Percentiles rank a stretch among this genome's conserved stretches.
phyloP scores from a whole-genome alignment of 2,888 invertebrate species.

The Imbricaverruca yamaguchii region DNA sequence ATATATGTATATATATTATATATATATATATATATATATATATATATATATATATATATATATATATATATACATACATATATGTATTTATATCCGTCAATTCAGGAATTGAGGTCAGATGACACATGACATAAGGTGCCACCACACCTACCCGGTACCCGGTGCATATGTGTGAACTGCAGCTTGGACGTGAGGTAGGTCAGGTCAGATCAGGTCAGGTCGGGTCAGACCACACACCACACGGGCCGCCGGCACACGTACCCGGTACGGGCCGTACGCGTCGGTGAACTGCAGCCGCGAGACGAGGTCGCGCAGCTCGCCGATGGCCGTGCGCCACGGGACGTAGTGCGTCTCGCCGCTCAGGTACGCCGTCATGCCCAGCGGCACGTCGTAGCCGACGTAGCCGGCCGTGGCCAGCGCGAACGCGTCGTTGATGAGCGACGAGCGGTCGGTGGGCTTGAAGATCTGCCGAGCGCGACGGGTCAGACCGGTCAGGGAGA shows the following conservation, averaged over 20 bases:
- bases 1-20: too few species aligned
- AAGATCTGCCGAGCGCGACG: conserved; percentile 33
- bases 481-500: too few species aligned
- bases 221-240: conserved; percentile 29
- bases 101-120: too few species aligned
- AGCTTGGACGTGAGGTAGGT: too few species aligned
- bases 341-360: conserved; percentile 56
- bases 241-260: conserved; percentile 25
- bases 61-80: too few species aligned
- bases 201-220: conserved; percentile 36
- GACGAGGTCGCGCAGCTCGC: conserved; percentile 40
- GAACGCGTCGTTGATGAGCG: conserved; percentile 74
- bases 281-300: conserved; percentile 32
- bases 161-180: too few species aligned
- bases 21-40: too few species aligned
- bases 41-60: too few species aligned
- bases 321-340: conserved; percentile 65
- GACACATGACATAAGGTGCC: too few species aligned
- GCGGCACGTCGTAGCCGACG: conserved; percentile 56
- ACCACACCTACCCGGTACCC: too few species aligned
- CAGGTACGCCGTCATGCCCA: conserved; percentile 63
- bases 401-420: conserved; percentile 64
- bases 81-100: too few species aligned
- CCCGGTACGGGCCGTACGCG: conserved; percentile 34
- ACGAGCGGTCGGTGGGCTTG: conserved; percentile 59